Conservation (phyloP, 2,888 invertebrate genomes). For the Drosophila fungiperda region DNA sequence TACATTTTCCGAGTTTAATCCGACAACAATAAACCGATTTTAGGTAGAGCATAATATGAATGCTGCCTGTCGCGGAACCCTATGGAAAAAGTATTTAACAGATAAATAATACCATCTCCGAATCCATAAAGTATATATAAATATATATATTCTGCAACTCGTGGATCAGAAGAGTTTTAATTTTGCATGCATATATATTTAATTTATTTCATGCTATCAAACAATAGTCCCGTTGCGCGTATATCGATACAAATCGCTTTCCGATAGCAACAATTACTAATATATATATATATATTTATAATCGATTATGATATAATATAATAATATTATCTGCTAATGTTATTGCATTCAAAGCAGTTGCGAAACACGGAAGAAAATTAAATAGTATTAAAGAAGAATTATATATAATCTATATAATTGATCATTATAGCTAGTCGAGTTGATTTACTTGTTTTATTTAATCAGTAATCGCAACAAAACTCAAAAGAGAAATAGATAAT, state of each 20-base stretch:
- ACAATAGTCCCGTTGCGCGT: neutral
- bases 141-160: neutral
- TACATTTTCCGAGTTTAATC: neutral
- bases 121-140: neutral
- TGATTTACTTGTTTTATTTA: neutral
- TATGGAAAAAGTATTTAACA: neutral
- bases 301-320: neutral
- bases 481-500: neutral
- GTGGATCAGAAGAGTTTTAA: neutral
- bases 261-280: neutral
- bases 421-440: neutral
- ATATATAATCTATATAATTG: neutral
- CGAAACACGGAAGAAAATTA: neutral
- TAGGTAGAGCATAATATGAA: too few species aligned
- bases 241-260: neutral
- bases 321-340: too few species aligned
- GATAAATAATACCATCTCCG: neutral
- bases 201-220: neutral
- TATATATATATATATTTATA: neutral
- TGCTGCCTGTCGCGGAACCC: too few species aligned
- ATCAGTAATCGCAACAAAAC: neutral
- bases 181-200: neutral
- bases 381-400: neutral
- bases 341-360: neutral
- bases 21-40: neutral